A percentile compares a stretch with the other conserved stretches of the same genome.
These are phyloP conservation scores for Chloroceryle aenea DNA, from an alignment of 2,113 vertebrate species.

Conservation along the genomic window DNA sequence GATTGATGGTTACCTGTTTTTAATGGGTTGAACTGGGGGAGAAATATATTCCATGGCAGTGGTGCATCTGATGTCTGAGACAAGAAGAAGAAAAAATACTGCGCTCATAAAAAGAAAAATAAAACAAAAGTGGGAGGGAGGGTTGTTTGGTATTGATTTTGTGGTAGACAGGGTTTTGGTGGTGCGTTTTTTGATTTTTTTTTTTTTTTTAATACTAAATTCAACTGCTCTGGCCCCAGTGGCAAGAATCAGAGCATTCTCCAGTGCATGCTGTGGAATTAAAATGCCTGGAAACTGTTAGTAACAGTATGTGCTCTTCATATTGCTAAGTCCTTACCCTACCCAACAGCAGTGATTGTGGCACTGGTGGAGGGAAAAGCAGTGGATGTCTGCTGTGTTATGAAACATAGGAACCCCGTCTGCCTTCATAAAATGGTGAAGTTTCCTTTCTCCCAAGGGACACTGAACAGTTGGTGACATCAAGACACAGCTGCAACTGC, in stretches of 20 bases:
- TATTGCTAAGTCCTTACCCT: background rate
- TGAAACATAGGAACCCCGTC: background rate
- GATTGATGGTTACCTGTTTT: background rate
- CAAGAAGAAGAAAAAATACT: background rate
- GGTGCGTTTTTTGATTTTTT: background rate
- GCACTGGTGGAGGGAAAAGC: background rate
- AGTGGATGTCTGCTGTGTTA: background rate
- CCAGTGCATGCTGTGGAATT: background rate
- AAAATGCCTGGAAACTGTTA: background rate
- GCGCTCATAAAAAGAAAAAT: background rate
- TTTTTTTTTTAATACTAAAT: background rate
- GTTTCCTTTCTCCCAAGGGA: background rate
- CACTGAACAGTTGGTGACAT: background rate
- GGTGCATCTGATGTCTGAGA: background rate
- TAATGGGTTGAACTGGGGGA: background rate
- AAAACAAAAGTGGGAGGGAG: accelerated
- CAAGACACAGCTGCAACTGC: background rate
- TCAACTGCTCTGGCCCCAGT: background rate
- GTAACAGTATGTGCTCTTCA: background rate
- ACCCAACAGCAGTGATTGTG: background rate
- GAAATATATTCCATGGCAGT: accelerated
- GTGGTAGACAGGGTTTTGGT: background rate
- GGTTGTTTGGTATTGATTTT: accelerated
- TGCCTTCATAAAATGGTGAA: background rate
- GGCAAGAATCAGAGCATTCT: background rate